A percentile compares a stretch with the other conserved stretches of the same genome.
Conservation (phyloP, 2,888 invertebrate genomes). For the Stramonita haemastoma region DNA sequence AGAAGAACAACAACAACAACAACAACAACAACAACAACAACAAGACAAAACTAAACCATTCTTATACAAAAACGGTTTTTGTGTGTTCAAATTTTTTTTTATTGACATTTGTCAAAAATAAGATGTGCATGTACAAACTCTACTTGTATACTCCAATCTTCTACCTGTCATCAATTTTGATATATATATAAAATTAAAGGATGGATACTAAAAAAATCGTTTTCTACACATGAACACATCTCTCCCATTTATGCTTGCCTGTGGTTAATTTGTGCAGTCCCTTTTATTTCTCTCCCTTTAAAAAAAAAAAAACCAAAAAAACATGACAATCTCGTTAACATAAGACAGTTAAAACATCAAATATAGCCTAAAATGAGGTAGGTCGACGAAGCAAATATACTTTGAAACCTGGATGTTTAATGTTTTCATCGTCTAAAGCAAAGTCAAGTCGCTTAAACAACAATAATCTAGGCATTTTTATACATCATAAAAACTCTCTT, state of each 20-base stretch:
- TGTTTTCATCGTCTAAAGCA: not conserved
- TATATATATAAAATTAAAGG: not conserved
- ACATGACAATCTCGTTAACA: not conserved
- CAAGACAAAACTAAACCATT: too few relatives aligned
- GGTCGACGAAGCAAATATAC: slow-evolving; percentile 10
- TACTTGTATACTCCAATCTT: not conserved
- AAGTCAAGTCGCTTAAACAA: not conserved
- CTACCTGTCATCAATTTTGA: not conserved
- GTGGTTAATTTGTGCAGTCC: not conserved
- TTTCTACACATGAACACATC: not conserved
- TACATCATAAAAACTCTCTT: not conserved
- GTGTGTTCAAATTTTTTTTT: too few relatives aligned
- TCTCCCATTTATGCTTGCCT: not conserved
- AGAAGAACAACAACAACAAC: too few relatives aligned
- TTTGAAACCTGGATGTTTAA: not conserved
- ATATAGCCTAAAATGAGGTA: slow-evolving; percentile 24
- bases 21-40: too few relatives aligned
- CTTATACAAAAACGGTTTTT: too few relatives aligned
- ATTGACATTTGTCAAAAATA: too few relatives aligned
- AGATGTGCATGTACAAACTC: too few relatives aligned
- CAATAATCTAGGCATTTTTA: slow-evolving; percentile 6
- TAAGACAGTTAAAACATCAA: slow-evolving; percentile 2
- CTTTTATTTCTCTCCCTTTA: not conserved
- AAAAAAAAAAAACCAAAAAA: not conserved
- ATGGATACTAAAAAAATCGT: not conserved